Evolutionary conservation across 2,113 vertebrate genomes (phyloP).

Genomic region (Orientallactaga bullata): DNA sequence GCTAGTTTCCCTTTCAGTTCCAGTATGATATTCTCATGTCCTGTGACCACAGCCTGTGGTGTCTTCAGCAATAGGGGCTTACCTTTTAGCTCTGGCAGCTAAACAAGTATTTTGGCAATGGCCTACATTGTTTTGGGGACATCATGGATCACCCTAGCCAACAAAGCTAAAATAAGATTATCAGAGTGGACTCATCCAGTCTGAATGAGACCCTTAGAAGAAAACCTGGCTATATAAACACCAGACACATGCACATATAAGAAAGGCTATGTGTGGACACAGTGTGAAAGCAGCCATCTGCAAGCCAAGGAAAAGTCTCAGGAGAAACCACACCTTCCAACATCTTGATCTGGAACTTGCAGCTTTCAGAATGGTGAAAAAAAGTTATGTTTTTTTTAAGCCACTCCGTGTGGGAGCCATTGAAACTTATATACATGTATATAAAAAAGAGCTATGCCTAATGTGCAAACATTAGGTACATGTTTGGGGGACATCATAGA

Average conservation of each 20-base stretch:
- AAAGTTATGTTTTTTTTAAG: neutral
- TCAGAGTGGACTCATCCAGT: neutral
- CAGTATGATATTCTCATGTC: too few relatives aligned
- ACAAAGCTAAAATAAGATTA: neutral
- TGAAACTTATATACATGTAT: neutral
- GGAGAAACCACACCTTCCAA: neutral
- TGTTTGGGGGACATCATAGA: neutral
- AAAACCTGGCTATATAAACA: neutral
- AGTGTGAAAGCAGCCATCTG: rapidly evolving
- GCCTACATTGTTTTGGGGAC: too few relatives aligned
- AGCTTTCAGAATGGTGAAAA: neutral
- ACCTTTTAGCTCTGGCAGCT: too few relatives aligned
- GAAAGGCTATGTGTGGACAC: neutral
- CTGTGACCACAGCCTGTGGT: too few relatives aligned
- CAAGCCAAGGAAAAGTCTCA: neutral
- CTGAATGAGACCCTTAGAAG: neutral
- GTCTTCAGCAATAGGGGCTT: too few relatives aligned
- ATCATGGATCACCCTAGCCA: too few relatives aligned
- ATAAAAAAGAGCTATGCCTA: neutral
- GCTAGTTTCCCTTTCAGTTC: too few relatives aligned
- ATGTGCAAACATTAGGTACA: too few relatives aligned
- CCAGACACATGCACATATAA: neutral
- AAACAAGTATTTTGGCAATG: too few relatives aligned
- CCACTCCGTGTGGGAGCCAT: too few relatives aligned
- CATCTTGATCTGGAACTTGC: neutral